phyloP scores from a whole-genome alignment of 1,140 invertebrate species.

The Akabosia matsudoensis region DNA sequence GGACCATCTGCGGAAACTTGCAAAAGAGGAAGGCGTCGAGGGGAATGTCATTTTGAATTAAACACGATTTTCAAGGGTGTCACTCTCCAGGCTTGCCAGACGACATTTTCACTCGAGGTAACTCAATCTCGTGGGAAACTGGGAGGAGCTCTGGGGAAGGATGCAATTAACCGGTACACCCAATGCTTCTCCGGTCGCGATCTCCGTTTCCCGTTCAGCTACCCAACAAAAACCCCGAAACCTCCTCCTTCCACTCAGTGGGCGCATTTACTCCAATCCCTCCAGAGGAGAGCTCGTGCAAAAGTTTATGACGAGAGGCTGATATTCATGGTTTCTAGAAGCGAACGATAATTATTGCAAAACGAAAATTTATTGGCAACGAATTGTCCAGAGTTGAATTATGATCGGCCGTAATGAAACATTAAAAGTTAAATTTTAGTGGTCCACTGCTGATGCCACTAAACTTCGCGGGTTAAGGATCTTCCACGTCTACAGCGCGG shows the following conservation, averaged over 20 bases:
- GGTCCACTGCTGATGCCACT: no score
- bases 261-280: neutral
- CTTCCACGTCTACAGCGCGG: conserved; percentile 94
- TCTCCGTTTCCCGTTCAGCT: conserved; percentile 1
- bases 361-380: no score
- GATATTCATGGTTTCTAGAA: no score
- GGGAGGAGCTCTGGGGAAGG: neutral
- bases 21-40: conserved; percentile 75
- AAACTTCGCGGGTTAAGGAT: no score
- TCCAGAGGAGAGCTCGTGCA: conserved; percentile 8
- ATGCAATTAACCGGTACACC: neutral
- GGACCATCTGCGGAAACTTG: conserved; percentile 74
- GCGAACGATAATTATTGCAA: no score
- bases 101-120: neutral
- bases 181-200: neutral
- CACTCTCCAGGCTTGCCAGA: neutral
- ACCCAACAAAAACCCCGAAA: neutral
- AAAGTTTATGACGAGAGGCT: no score
- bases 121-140: neutral
- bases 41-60: conserved; percentile 88
- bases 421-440: no score
- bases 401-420: no score
- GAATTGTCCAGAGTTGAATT: no score
- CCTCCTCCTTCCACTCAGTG: neutral
- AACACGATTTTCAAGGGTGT: no score